phyloP scores from a whole-genome alignment of 1,140 invertebrate species.

The Amyelois transitella region DNA sequence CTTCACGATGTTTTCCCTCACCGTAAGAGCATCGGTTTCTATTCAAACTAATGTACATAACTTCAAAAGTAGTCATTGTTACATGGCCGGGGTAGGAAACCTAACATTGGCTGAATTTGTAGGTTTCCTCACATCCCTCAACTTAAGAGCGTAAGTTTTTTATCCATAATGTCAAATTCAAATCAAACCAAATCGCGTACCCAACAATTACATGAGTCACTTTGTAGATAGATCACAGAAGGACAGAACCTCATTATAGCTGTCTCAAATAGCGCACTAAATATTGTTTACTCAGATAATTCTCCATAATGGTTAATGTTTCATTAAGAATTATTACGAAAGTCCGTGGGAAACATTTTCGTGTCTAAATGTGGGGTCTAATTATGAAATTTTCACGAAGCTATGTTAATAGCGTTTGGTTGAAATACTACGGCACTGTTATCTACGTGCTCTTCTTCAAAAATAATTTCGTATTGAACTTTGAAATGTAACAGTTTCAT shows the following conservation, averaged over 20 bases:
- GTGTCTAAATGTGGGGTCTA: neutral
- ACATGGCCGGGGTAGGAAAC: too few species aligned
- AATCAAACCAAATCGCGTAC: too few species aligned
- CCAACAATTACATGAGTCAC: neutral
- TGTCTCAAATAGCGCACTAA: neutral
- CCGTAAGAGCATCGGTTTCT: too few species aligned
- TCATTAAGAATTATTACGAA: constrained; percentile 10
- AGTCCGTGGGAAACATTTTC: constrained; percentile 17
- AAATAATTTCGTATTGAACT: neutral
- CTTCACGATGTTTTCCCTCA: too few species aligned
- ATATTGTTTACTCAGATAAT: neutral
- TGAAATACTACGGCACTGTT: neutral
- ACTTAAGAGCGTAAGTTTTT: too few species aligned
- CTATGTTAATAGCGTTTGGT: constrained; percentile 5
- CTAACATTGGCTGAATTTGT: too few species aligned
- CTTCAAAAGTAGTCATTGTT: too few species aligned
- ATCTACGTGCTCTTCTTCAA: neutral
- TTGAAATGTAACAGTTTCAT: too few species aligned
- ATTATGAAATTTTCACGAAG: constrained; percentile 14
- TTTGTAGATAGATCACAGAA: neutral
- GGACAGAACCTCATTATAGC: neutral
- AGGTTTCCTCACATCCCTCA: too few species aligned
- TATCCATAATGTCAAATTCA: too few species aligned
- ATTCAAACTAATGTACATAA: too few species aligned
- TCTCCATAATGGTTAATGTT: constrained; percentile 5